Conservation (phyloP, 2,797 vertebrate genomes). For the Naso thynnoides region DNA sequence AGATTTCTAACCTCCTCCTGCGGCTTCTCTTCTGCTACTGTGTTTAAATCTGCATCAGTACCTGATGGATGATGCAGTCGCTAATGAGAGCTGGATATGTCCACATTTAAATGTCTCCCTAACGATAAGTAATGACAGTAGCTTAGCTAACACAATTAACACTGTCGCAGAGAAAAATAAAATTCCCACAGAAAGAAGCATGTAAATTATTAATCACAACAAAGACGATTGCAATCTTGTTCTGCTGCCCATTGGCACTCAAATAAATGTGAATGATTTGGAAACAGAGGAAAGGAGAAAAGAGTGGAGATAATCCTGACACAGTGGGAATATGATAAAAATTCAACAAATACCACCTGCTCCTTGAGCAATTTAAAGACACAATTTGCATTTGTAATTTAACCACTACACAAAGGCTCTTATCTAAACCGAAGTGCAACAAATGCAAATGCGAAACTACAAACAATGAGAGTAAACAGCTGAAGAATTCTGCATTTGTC, state of each 20-base stretch:
- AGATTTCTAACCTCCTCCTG: conserved; percentile 18
- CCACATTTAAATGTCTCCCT: conserved; percentile 65
- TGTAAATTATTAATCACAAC: conserved; percentile 84
- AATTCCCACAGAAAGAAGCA: conserved; percentile 78
- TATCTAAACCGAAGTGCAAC: conserved; percentile 18
- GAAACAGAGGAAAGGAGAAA: conserved; percentile 46
- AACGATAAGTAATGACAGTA: conserved; percentile 77
- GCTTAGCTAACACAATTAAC: conserved; percentile 78
- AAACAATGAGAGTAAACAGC: conserved; percentile 21
- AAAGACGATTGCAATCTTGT: conserved; percentile 76
- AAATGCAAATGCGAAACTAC: conserved; percentile 29
- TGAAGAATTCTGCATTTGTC: conserved; percentile 36
- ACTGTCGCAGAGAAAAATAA: conserved; percentile 60
- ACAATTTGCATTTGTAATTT: conserved; percentile 60
- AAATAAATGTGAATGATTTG: conserved; percentile 78
- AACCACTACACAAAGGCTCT: conserved; percentile 32
- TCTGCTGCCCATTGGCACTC: conserved; percentile 72
- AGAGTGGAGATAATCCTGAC: conserved; percentile 53
- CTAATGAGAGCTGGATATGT: conserved; percentile 74
- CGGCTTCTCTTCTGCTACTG: conserved; percentile 34
- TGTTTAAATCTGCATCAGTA: conserved; percentile 53
- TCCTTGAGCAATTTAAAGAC: conserved; percentile 60
- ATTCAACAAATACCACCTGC: conserved; percentile 67
- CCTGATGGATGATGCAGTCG: conserved; percentile 59
- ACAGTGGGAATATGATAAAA: conserved; percentile 39